phyloP scores from a whole-genome alignment of 2,888 invertebrate genomes.

The Callyntrura sp. region DNA sequence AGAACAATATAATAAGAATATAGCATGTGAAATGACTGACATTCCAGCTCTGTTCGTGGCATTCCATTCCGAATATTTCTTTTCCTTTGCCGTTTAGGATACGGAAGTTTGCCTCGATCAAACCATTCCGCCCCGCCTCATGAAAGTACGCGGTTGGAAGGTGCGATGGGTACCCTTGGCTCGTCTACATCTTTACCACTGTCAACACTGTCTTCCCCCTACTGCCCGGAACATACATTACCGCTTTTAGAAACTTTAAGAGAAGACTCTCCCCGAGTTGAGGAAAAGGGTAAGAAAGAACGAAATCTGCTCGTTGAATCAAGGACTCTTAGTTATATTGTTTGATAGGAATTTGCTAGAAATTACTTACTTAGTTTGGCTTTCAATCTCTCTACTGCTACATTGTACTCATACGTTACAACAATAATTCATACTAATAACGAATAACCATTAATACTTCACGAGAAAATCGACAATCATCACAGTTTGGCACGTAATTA shows the following conservation, averaged over 20 bases:
- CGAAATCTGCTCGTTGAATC: neutral
- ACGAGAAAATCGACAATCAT: slow-evolving; percentile 2
- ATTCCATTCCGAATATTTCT: neutral
- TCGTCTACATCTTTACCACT: slow-evolving; percentile 84
- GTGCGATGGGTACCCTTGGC: slow-evolving; percentile 86
- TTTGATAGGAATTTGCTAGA: neutral
- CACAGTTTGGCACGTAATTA: slow-evolving; percentile 46
- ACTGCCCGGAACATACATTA: slow-evolving; percentile 87
- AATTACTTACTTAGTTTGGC: slow-evolving; percentile 27
- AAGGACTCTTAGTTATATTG: neutral
- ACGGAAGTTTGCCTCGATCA: slow-evolving; percentile 94
- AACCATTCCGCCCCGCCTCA: slow-evolving; percentile 90
- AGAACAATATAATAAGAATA: neutral
- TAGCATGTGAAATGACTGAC: neutral
- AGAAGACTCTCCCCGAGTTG: slow-evolving; percentile 87
- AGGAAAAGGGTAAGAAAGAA: slow-evolving; percentile 82
- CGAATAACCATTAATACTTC: slow-evolving; percentile 41
- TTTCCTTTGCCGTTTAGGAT: slow-evolving; percentile 87
- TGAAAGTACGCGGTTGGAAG: slow-evolving; percentile 84
- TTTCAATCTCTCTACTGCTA: slow-evolving; percentile 29
- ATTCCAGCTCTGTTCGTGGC: neutral
- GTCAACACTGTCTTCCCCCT: slow-evolving; percentile 86
- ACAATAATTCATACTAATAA: slow-evolving; percentile 36
- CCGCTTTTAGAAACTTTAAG: slow-evolving; percentile 89
- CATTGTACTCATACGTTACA: neutral